Base-by-base conservation (phyloP, 2,888 invertebrate species). In the Lycia hirtaria region DNA sequence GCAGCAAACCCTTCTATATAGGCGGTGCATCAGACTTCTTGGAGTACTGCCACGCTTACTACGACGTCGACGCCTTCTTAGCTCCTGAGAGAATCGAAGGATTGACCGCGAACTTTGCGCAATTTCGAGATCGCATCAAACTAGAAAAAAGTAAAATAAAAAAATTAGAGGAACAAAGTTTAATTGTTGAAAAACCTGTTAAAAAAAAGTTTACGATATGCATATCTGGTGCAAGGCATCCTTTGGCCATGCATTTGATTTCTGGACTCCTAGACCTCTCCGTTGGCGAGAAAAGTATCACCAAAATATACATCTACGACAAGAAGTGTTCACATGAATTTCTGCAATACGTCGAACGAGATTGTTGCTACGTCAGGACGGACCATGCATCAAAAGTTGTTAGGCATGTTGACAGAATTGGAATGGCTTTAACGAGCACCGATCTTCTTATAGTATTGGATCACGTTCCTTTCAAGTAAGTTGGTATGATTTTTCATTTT, bases 11-110 rank as follows among this genome's bases (percentile, higher is more conserved):
- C 0, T 84, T 83, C 69, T 93, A 94, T 40, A 92, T 95, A n/a
- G 95, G 95, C 5, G 93, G 93, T 41, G 83, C 92, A 3, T 78
- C 90, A 33, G 92, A 94, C 53, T 95, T 94, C 84, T 90, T 93
- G 81, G 93, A 94, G 73, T 94, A 94, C 66, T 91, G 93, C 65
- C 87, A 92, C 75, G 92, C 94, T 28, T 94, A 94, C 78, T 95
- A 94, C 67, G 65, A 85, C 30, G 84, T 90, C 60, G 87, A 90
- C 66, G 65, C 75, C 6, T 87, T 83, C 65, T 62, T 87, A 43
- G 65, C 80, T 6, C 58, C 76, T 28, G 78, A 83, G 32, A 85
- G 79, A 68, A 80, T 83, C 55, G 72, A 80, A 58, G 74, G 75
- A 14, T 67, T 90, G 22, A 62, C 80, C 2, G 64, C 76, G 9